Evolutionary conservation across 2,113 vertebrate species (phyloP).

Genomic region (Erythrolamprus reginae): DNA sequence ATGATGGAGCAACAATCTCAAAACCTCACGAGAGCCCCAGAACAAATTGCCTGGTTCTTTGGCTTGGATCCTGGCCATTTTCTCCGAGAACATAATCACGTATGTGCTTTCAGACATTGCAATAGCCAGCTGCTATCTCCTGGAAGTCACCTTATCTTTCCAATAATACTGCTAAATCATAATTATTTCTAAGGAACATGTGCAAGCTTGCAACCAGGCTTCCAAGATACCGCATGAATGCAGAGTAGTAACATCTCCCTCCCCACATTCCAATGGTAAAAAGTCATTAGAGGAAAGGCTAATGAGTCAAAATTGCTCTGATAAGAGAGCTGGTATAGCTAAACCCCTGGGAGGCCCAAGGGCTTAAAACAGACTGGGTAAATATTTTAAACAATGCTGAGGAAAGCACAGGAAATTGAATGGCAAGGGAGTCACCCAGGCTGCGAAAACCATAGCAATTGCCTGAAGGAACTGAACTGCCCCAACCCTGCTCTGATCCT

Average conservation of each 20-base stretch:
- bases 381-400: constrained; percentile 13
- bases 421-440: not conserved
- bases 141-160: not conserved
- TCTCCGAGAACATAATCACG: not conserved
- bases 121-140: not conserved
- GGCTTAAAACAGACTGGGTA: not conserved
- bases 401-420: constrained; percentile 11
- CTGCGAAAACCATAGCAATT: not conserved
- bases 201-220: not conserved
- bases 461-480: not conserved
- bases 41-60: not conserved
- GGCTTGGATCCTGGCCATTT: not conserved
- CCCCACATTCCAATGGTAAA: constrained; percentile 16
- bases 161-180: not conserved
- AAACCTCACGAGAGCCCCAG: not conserved
- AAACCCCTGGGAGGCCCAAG: constrained; percentile 3
- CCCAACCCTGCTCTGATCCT: not conserved
- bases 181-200: not conserved
- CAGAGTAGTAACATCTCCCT: not conserved
- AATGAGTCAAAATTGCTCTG: constrained; percentile 2
- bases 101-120: not conserved
- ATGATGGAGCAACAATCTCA: not conserved
- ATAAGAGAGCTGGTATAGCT: constrained; percentile 8
- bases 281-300: constrained; percentile 10
- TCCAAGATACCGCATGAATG: not conserved